A percentile compares a stretch with the other conserved stretches of the same genome.
Conservation (phyloP, 1,140 invertebrate genomes). For the Callitettix versicolor region DNA sequence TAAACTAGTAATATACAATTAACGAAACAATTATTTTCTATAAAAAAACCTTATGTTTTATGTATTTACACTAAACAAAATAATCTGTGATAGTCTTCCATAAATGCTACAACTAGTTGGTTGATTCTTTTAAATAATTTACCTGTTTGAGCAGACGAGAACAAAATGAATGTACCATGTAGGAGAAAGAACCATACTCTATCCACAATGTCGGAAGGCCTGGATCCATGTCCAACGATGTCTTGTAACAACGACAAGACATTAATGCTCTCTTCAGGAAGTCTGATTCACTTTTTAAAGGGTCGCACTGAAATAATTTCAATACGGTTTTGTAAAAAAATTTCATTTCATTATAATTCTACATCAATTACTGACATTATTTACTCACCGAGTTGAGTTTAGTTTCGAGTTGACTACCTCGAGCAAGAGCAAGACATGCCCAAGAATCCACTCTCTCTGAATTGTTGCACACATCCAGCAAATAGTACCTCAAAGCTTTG, state of each 20-base stretch:
- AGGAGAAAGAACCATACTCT: slow-evolving; percentile 79
- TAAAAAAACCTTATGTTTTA: too few relatives aligned
- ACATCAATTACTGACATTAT: slow-evolving; percentile 4
- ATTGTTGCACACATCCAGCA: slow-evolving; percentile 69
- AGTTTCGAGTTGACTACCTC: slow-evolving; percentile 66
- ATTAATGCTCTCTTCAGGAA: slow-evolving; percentile 57
- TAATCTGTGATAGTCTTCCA: too few relatives aligned
- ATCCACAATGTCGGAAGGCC: slow-evolving; percentile 69
- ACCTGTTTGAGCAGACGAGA: slow-evolving; percentile 69
- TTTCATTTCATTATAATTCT: too few relatives aligned
- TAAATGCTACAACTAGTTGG: too few relatives aligned
- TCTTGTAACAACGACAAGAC: slow-evolving; percentile 65
- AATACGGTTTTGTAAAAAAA: too few relatives aligned
- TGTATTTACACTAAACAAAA: too few relatives aligned
- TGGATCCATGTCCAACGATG: slow-evolving; percentile 59
- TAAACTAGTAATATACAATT: too few relatives aligned
- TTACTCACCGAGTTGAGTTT: slow-evolving; percentile 55
- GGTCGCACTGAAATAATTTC: slow-evolving; percentile 36
- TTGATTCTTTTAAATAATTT: slow-evolving; percentile 7
- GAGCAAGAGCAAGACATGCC: slow-evolving; percentile 78
- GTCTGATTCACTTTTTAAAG: slow-evolving; percentile 46
- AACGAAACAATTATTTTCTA: too few relatives aligned
- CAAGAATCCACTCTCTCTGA: slow-evolving; percentile 77
- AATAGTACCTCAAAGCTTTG: slow-evolving; percentile 70
- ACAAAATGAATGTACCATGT: slow-evolving; percentile 77